A percentile compares a stretch with the other conserved stretches of the same genome.
phyloP scores from a whole-genome alignment of 2,113 vertebrate genomes.

The Epinephelus cyanopodus region DNA sequence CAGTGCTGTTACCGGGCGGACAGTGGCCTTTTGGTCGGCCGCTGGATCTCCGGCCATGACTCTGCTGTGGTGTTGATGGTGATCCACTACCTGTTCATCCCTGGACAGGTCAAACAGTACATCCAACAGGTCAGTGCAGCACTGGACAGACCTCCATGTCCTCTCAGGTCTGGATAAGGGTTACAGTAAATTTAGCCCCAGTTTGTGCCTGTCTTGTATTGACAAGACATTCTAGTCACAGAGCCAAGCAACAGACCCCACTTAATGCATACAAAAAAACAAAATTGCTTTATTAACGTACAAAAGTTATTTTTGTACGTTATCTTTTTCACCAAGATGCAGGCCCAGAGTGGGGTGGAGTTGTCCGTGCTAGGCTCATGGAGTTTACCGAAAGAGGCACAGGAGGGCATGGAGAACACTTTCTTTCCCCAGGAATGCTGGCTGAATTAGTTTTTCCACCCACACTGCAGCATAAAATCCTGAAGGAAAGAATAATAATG shows the following conservation, averaged over 20 bases:
- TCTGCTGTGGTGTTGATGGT: slow-evolving; percentile 91
- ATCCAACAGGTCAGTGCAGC: slow-evolving; percentile 72
- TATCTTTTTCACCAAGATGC: slow-evolving; percentile 74
- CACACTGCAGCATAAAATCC: background rate
- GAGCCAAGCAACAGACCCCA: background rate
- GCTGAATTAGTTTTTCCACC: slow-evolving; percentile 56
- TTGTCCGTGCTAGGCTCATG: slow-evolving; percentile 92
- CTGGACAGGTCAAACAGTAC: slow-evolving; percentile 91
- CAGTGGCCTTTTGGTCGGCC: slow-evolving; percentile 93
- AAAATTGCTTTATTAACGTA: background rate
- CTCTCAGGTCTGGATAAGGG: background rate
- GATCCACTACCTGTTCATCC: slow-evolving; percentile 96
- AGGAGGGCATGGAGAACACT: slow-evolving; percentile 89
- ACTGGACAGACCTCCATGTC: background rate
- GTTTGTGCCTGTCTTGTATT: background rate
- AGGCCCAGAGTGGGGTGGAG: slow-evolving; percentile 77
- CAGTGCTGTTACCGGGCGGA: slow-evolving; percentile 91
- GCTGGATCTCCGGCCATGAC: slow-evolving; percentile 89
- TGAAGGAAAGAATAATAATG: background rate
- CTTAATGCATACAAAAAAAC: too few relatives aligned
- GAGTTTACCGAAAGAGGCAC: slow-evolving; percentile 89
- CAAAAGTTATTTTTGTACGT: too few relatives aligned
- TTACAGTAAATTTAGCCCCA: background rate
- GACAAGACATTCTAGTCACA: background rate
- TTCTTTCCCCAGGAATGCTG: slow-evolving; percentile 92